Evolutionary conservation across 2,888 invertebrate genomes (phyloP).

Genomic region (Bembecia ichneumoniformis): DNA sequence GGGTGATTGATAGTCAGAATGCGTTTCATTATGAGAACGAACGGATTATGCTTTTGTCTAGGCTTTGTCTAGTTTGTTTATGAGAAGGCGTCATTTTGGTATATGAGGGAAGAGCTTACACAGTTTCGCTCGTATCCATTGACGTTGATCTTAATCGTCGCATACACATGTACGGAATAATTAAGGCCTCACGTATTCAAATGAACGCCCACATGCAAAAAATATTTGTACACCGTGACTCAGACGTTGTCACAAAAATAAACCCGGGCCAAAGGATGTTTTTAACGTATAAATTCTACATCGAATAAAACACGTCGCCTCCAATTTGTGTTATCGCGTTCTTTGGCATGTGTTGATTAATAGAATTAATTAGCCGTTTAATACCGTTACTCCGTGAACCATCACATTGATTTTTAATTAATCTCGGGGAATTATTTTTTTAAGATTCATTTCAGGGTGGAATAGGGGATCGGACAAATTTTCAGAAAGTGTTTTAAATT

Average conservation of each 20-base stretch:
- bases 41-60: conserved; percentile 50
- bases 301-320: background rate
- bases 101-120: background rate
- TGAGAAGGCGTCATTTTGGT: conserved; percentile 1
- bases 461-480: too few relatives aligned
- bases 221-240: conserved; percentile 14
- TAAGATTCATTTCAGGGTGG: too few relatives aligned
- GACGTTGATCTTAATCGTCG: background rate
- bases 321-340: conserved; percentile 1
- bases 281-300: background rate
- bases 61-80: conserved; percentile 21
- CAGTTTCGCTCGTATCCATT: background rate
- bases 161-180: conserved; percentile 3
- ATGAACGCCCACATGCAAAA: conserved; percentile 6
- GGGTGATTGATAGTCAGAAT: conserved; percentile 59
- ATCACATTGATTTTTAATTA: background rate
- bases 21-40: conserved; percentile 30
- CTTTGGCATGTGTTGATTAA: conserved; percentile 20
- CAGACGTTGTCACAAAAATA: conserved; percentile 9
- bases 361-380: conserved; percentile 27
- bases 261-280: conserved; percentile 2
- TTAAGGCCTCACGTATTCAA: conserved; percentile 5
- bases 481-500: too few relatives aligned
- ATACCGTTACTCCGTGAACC: background rate
- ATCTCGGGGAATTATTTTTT: background rate